Evolutionary conservation across 2,797 vertebrate genomes (phyloP).

Genomic region (Cryptoprocta ferox): DNA sequence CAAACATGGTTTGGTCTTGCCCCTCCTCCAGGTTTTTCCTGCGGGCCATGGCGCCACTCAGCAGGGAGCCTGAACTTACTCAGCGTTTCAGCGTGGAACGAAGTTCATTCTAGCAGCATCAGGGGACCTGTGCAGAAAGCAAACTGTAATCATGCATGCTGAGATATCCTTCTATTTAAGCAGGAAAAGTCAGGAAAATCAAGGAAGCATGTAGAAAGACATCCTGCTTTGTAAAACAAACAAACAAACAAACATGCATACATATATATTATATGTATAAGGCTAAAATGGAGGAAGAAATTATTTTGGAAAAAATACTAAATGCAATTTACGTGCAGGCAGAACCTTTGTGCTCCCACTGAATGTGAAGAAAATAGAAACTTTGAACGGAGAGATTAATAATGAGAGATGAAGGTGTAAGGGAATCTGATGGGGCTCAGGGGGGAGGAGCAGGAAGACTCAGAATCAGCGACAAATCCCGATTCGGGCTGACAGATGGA

Average conservation of each 20-base stretch:
- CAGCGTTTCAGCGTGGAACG: neutral
- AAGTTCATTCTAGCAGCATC: neutral
- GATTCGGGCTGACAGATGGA: neutral
- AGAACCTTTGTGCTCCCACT: neutral
- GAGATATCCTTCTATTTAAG: neutral
- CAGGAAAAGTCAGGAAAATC: neutral
- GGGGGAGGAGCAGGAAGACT: neutral
- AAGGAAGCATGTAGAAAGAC: neutral
- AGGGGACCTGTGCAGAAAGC: neutral
- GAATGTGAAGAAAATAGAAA: neutral
- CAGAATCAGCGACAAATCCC: fast-evolving
- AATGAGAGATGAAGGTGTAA: neutral
- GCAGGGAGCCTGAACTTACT: neutral
- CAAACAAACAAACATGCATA: fast-evolving
- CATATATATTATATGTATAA: neutral
- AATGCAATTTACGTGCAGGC: neutral
- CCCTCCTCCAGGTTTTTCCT: too few species aligned
- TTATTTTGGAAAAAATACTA: neutral
- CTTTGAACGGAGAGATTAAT: neutral
- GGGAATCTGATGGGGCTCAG: neutral
- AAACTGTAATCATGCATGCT: fast-evolving
- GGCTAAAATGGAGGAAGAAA: neutral
- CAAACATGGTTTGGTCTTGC: fast-evolving
- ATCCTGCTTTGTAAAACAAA: neutral
- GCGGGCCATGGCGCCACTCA: fast-evolving